These are phyloP conservation scores for Acanthochromis polyacanthus DNA, from an alignment of 2,113 vertebrate genomes.

Conservation along the genomic window DNA sequence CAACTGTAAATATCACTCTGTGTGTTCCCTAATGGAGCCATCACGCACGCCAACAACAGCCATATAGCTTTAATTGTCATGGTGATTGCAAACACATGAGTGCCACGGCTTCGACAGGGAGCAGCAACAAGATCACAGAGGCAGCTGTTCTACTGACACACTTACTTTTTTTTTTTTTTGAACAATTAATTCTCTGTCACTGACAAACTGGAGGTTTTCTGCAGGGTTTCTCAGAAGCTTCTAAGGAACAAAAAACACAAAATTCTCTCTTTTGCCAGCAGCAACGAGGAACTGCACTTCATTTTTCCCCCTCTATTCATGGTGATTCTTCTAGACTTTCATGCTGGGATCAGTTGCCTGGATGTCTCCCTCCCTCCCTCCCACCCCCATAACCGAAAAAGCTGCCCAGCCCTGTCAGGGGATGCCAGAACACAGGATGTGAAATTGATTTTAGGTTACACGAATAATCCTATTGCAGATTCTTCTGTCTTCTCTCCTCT, in stretches of 20 bases:
- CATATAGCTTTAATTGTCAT: constrained; percentile 60
- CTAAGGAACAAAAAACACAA: not conserved
- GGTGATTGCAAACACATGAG: constrained; percentile 60
- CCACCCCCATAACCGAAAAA: not conserved
- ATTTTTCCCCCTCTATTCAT: constrained; percentile 6
- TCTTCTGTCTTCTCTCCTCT: constrained; percentile 24
- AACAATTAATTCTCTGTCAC: constrained; percentile 24
- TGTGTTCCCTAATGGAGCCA: constrained; percentile 63
- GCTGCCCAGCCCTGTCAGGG: constrained; percentile 35
- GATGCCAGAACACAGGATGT: constrained; percentile 62
- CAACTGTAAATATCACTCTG: constrained; percentile 35
- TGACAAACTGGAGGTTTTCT: constrained; percentile 10
- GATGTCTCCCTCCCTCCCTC: not conserved
- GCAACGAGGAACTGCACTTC: not conserved
- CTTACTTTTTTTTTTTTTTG: constrained; percentile 15
- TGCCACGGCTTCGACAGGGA: constrained; percentile 43
- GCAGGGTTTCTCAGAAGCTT: constrained; percentile 1
- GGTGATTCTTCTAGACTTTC: constrained; percentile 2
- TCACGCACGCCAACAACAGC: constrained; percentile 34
- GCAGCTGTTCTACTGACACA: constrained; percentile 56
- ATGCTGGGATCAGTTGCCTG: not conserved
- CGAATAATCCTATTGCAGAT: constrained; percentile 67
- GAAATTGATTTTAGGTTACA: constrained; percentile 78
- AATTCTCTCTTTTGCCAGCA: not conserved
- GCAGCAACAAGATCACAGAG: constrained; percentile 50